phyloP scores from a whole-genome alignment of 2,888 invertebrate species.

The Acleris laterana region DNA sequence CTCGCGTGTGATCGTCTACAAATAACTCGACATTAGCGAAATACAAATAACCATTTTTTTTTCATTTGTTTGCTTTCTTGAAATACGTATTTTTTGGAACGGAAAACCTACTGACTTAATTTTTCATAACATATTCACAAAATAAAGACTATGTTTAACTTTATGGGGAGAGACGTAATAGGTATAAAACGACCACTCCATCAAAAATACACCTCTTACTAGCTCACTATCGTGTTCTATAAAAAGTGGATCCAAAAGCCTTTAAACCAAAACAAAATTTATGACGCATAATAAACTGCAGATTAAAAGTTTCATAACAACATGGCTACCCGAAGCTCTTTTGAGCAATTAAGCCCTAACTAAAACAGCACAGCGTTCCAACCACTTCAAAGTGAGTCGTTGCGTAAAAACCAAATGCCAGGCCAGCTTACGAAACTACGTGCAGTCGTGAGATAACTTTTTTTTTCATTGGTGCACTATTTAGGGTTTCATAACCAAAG shows the following conservation, averaged over 20 bases:
- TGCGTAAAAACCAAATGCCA: conserved; percentile 59
- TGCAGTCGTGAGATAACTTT: conserved; percentile 19
- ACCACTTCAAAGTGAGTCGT: conserved; percentile 40
- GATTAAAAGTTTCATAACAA: conserved; percentile 43
- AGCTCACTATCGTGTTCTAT: background rate
- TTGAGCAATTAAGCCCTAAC: conserved; percentile 45
- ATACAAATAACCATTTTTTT: no score
- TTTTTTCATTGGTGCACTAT: no score
- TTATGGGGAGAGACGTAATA: no score
- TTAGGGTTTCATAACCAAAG: no score
- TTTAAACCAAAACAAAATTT: conserved; percentile 31
- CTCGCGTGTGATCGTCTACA: no score
- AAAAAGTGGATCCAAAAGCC: conserved; percentile 3
- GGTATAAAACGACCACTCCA: no score
- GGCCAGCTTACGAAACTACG: conserved; percentile 50
- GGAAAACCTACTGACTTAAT: no score
- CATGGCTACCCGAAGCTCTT: conserved; percentile 37
- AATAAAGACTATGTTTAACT: no score
- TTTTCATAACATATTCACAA: no score
- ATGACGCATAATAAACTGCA: conserved; percentile 33
- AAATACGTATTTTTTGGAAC: no score
- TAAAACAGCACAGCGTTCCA: conserved; percentile 44
- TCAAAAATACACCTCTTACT: background rate
- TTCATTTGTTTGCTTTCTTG: no score
- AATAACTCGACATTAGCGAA: no score